Evolutionary conservation across 2,888 invertebrate species (phyloP).

Genomic region (Athalia rosae): DNA sequence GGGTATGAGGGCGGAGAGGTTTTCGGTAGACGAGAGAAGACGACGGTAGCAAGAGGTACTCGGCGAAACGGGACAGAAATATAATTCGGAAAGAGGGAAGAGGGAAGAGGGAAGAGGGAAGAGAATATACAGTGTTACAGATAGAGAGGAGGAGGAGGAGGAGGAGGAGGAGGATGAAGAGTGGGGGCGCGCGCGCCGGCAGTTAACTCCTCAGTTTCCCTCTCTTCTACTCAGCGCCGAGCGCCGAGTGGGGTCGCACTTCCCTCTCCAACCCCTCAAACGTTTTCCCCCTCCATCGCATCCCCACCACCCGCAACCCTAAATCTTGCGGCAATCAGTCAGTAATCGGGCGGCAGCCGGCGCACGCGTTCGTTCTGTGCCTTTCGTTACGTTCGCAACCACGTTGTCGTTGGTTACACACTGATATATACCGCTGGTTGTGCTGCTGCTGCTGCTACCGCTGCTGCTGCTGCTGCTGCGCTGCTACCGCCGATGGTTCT

Average conservation of each 20-base stretch:
- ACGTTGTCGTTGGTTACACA: constrained; percentile 47
- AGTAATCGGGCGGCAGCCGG: constrained; percentile 67
- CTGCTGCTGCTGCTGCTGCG: too few species aligned
- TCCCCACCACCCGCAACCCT: constrained; percentile 56
- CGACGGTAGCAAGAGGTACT: not conserved
- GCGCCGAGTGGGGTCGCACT: constrained; percentile 21
- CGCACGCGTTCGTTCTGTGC: constrained; percentile 50
- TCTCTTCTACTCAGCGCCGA: constrained; percentile 44
- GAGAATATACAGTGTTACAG: constrained; percentile 18
- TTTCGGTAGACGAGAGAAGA: not conserved
- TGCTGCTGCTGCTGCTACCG: too few species aligned
- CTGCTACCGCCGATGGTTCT: too few species aligned
- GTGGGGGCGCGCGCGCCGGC: constrained; percentile 51
- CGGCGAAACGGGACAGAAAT: not conserved
- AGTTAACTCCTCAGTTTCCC: constrained; percentile 48
- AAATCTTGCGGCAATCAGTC: constrained; percentile 68
- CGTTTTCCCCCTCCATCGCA: constrained; percentile 45
- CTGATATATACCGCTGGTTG: not conserved
- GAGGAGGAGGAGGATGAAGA: constrained; percentile 41
- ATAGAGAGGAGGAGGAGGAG: constrained; percentile 18
- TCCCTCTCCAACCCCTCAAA: constrained; percentile 50
- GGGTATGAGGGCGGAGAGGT: not conserved
- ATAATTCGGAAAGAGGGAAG: not conserved
- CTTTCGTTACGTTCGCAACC: constrained; percentile 52
- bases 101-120: constrained; percentile 26